Conservation (phyloP, 37 sponge, comb jelly and placozoan genomes). For the Cliona cf. orientalis region DNA sequence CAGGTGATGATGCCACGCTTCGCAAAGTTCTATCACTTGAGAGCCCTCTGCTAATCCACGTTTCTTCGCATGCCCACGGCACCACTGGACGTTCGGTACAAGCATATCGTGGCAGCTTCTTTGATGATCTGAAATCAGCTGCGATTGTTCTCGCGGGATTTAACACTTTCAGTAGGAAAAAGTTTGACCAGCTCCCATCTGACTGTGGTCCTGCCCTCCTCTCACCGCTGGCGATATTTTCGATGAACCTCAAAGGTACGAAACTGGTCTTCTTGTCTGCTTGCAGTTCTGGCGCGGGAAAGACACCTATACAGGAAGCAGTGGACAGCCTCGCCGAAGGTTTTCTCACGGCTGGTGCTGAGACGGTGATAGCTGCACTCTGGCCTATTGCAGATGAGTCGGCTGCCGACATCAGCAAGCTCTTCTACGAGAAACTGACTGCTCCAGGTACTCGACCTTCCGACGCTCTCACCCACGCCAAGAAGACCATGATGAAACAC, state of each 20-base stretch:
- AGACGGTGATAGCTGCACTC: conserved; percentile 42
- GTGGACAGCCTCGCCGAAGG: conserved; percentile 20
- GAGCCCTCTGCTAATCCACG: conserved; percentile 10
- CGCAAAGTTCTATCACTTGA: background rate
- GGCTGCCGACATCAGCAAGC: conserved; percentile 25
- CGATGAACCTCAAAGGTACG: conserved; percentile 34
- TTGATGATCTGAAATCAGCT: conserved; percentile 13
- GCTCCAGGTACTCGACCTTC: conserved; percentile 30
- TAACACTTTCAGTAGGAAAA: conserved; percentile 4
- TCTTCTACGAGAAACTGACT: conserved; percentile 21
- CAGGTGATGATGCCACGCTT: conserved; percentile 19
- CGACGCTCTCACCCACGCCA: conserved; percentile 20
- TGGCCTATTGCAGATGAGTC: conserved; percentile 24
- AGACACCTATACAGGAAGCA: conserved; percentile 34
- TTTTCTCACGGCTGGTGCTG: conserved; percentile 41
- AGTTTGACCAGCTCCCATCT: conserved; percentile 19
- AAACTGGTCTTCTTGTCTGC: conserved; percentile 38
- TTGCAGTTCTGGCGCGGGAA: conserved; percentile 18
- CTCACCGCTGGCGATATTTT: conserved; percentile 27
- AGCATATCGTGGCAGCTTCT: conserved; percentile 41
- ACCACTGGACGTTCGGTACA: background rate
- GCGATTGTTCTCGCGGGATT: conserved; percentile 32
- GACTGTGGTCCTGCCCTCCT: conserved; percentile 23
- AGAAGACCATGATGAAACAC: too few species aligned
- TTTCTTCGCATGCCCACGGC: conserved; percentile 21